Base-by-base conservation (phyloP, 2,888 invertebrate species). In the Encarsia formosa region DNA sequence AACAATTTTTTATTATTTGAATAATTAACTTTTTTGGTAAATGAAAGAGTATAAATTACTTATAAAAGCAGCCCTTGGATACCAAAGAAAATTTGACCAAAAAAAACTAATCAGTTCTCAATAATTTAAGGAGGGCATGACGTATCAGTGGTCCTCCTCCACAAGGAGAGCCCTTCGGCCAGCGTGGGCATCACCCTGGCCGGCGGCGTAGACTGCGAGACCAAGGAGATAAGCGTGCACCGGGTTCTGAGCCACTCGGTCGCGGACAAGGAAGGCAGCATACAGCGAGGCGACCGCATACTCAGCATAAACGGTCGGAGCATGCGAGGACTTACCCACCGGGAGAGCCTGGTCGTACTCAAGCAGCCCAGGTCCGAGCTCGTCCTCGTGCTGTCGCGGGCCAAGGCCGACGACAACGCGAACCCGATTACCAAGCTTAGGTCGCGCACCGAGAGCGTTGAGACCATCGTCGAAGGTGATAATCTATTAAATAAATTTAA, bases 221-320 rank as follows among this genome's bases (percentile, higher is more conserved):
- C 87, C 65, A 93, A 91, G 77, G 91, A 91, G 74, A 91, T 93
- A 59, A 91, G 91, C 67, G 91, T 94, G 59, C 91, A 93, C 74
- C 87, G 91, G 74, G 88, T 94, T 46, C 77, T 92, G 62, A 81
- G 83, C 52, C 91, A 91, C 61, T 91, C 92, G 65, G 84, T 90
- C 45, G 93, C 93, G 35, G 89, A 90, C 65, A 84, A 85, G 65
- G 91, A 93, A 68, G 94, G 94, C 5, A 79, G 87, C 46, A 79
- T 95, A 41, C 87, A 88, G 71, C 85, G 89, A 67, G 93, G 94
- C 15, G 91, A 92, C 68, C 85, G 91, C 72, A 86, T 96, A 58
- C 77, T 91, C 62, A 90, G 91, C 63, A 92, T 95, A 61, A 95
- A 95, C 71, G 92, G 92, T 37, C 82, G 83, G 70, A 82, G 81